Percentiles rank a stretch among this genome's conserved stretches.
phyloP scores from a whole-genome alignment of 1,140 invertebrate genomes.

The Drosophila mauritiana region DNA sequence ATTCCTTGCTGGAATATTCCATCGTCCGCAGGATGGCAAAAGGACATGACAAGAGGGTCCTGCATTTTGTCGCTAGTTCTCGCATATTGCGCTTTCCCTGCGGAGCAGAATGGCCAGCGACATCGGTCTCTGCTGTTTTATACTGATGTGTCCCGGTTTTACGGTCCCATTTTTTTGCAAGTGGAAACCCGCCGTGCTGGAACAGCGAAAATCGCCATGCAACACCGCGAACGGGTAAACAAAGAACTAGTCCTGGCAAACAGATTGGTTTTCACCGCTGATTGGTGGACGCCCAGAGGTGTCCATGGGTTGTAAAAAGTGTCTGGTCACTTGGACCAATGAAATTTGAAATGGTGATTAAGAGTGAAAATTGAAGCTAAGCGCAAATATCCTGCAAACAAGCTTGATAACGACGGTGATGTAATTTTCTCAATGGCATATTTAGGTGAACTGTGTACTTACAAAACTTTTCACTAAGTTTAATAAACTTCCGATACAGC shows the following conservation, averaged over 20 bases:
- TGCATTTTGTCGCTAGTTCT: constrained; percentile 6
- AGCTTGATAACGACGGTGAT: background rate
- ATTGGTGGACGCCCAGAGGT: constrained; percentile 17
- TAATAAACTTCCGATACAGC: too few species aligned
- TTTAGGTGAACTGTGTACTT: background rate
- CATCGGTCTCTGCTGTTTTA: constrained; percentile 26
- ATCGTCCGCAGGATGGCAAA: background rate
- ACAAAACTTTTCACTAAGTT: background rate
- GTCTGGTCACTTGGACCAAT: constrained; percentile 1
- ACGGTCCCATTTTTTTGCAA: constrained; percentile 25
- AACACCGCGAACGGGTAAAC: constrained; percentile 21
- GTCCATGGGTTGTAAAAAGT: constrained; percentile 16
- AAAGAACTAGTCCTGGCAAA: constrained; percentile 13
- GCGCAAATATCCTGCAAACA: background rate
- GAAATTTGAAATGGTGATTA: constrained; percentile 38
- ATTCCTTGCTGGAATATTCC: constrained; percentile 6
- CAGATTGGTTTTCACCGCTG: constrained; percentile 23
- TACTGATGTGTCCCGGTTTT: constrained; percentile 22
- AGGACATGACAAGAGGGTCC: background rate
- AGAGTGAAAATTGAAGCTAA: background rate
- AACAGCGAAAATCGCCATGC: constrained; percentile 19
- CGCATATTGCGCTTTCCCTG: constrained; percentile 13
- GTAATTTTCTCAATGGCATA: background rate
- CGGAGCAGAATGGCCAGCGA: background rate
- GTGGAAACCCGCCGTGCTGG: background rate